Base-by-base conservation (phyloP, 92 coral and sea anemone species). In the Meandrina meandrites region DNA sequence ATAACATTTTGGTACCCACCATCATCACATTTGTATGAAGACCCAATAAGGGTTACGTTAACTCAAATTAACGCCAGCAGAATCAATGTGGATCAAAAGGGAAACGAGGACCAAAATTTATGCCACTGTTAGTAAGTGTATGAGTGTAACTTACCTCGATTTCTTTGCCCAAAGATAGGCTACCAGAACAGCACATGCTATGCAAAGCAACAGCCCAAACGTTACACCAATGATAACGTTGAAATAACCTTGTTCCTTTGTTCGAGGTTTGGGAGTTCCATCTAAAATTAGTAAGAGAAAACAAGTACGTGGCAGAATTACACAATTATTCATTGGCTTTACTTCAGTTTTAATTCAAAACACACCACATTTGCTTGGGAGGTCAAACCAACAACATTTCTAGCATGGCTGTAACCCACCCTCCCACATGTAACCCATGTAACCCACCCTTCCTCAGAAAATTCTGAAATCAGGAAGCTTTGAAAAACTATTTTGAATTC, bases 181-280 rank as follows among this genome's bases (percentile, higher is more conserved):
- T 17, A 60, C 56, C 30, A 73, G 17, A 54, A 28, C 7, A 53
- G 40, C n/a, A 58, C 51, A 57, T n/a, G 21, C 71, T 17, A 54
- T 1, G 18, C 35, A 71, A 42, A 84, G 30, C 6, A 74, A 31
- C 19, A 84, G 22, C 37, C 73, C 87, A 12, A 35, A 36, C 24
- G 17, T 21, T 0, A 75, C 32, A 57, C 87, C 87, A 37, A 74
- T 56, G 87, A 84, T 84, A 30, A 37, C 36, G 16, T 15, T 56
- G 18, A 24, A n/a, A 56, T 40, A 18, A 50, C 37, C 24, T 24
- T 35, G 36, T 37, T 16, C 45, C 19, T 36, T 24, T 70, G 47
- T 45, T 18, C 42, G 79, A 73, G 80, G 73, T 24, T 8, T 32
- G 19, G 40, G 80, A 17, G 79, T 74, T 84, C 37, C 36, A 71